These are phyloP conservation scores for Erethizon dorsatum DNA, from an alignment of 2,797 vertebrate species.

Conservation along the genomic window DNA sequence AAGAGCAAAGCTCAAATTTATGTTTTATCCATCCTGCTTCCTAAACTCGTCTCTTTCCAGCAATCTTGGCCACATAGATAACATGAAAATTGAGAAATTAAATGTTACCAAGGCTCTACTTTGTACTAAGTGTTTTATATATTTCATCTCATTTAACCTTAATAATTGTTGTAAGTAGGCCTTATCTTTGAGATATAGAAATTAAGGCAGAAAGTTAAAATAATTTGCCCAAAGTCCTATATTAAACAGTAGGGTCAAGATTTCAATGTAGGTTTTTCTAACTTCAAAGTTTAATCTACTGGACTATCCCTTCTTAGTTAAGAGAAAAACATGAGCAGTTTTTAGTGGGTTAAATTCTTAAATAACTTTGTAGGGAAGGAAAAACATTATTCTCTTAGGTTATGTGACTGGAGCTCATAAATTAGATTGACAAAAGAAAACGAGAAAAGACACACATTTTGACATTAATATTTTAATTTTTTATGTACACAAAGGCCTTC, in stretches of 20 bases:
- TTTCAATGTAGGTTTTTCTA: neutral
- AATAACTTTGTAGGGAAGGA: neutral
- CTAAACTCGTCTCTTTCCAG: neutral
- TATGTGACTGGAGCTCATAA: neutral
- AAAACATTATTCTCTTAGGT: neutral
- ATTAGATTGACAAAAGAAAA: neutral
- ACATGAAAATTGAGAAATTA: neutral
- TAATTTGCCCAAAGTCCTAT: neutral
- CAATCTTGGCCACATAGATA: neutral
- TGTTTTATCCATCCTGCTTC: neutral
- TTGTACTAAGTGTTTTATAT: neutral
- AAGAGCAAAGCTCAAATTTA: neutral
- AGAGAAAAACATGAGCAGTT: conserved; percentile 19
- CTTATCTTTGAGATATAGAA: conserved; percentile 22
- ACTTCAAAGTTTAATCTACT: conserved; percentile 16
- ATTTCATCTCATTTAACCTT: neutral
- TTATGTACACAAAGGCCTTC: neutral
- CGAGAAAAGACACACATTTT: neutral
- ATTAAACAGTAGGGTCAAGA: neutral
- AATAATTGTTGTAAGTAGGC: neutral
- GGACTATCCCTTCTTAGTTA: neutral
- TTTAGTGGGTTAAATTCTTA: conserved; percentile 1
- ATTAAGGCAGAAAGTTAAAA: conserved; percentile 5
- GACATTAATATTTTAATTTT: conserved; percentile 20
- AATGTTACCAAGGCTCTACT: neutral